Evolutionary conservation across 2,797 vertebrate species (phyloP).

Genomic region (Sphaeramia orbicularis): DNA sequence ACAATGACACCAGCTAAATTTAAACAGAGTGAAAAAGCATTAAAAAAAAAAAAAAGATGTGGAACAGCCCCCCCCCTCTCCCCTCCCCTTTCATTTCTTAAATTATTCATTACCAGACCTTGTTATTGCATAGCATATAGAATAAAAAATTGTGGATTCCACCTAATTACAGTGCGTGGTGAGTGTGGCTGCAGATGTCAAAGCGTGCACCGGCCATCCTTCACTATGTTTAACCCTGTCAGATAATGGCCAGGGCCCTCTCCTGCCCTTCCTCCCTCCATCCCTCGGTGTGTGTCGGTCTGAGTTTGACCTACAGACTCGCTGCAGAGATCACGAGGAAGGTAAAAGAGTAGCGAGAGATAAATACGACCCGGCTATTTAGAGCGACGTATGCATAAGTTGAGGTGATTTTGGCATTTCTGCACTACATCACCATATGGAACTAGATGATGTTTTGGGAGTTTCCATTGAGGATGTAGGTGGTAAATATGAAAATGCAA

Average conservation of each 20-base stretch:
- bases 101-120: slow-evolving; percentile 75
- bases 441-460: too few species aligned
- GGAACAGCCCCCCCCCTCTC: slow-evolving; percentile 49
- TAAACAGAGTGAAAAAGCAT: slow-evolving; percentile 71
- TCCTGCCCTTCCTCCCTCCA: slow-evolving; percentile 25
- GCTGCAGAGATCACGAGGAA: slow-evolving; percentile 10
- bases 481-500: too few species aligned
- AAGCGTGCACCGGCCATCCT: slow-evolving; percentile 60
- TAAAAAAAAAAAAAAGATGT: too few species aligned
- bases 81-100: slow-evolving; percentile 36
- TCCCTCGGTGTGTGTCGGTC: slow-evolving; percentile 20
- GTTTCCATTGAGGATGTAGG: too few species aligned
- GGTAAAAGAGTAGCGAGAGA: slow-evolving; percentile 5
- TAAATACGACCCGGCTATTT: slow-evolving; percentile 75
- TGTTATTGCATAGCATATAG: slow-evolving; percentile 65
- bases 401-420: too few species aligned
- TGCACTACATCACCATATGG: too few species aligned
- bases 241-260: slow-evolving; percentile 31
- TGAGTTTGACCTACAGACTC: slow-evolving; percentile 31
- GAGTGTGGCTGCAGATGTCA: slow-evolving; percentile 80
- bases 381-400: slow-evolving; percentile 68
- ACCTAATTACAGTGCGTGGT: slow-evolving; percentile 66
- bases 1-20: slow-evolving; percentile 81
- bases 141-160: slow-evolving; percentile 66
- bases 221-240: slow-evolving; percentile 73